These are phyloP conservation scores for Physeter macrocephalus DNA, from an alignment of 2,113 vertebrate genomes.

Conservation along the genomic window DNA sequence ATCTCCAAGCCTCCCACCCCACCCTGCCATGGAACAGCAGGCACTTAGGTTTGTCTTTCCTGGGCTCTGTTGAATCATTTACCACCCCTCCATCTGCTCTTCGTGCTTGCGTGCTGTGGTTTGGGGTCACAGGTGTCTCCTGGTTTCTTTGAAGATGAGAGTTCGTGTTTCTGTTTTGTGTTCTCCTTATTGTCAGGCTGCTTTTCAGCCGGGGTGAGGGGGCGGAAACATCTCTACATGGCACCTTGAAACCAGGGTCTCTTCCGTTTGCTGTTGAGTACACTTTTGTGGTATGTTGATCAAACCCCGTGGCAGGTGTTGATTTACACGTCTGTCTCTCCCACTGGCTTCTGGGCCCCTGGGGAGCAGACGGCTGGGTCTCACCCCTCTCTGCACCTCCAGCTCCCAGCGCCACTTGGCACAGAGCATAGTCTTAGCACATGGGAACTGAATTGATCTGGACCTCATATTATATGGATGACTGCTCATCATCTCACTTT, in stretches of 20 bases:
- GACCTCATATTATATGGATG: neutral
- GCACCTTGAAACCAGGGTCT: neutral
- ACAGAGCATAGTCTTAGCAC: fast-evolving
- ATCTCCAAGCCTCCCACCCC: fast-evolving
- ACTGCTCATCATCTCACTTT: neutral
- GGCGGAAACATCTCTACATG: neutral
- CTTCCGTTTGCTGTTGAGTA: neutral
- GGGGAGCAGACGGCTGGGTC: neutral
- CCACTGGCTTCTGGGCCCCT: neutral
- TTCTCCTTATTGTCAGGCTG: neutral
- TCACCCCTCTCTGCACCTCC: neutral
- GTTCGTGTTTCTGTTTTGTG: slow-evolving; percentile 12
- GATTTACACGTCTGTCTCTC: neutral
- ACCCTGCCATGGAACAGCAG: fast-evolving
- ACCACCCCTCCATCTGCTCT: neutral
- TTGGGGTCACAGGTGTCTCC: slow-evolving; percentile 15
- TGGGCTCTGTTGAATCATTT: neutral
- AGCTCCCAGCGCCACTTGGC: too few species aligned
- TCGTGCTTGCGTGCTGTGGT: neutral
- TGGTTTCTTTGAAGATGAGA: slow-evolving; percentile 7
- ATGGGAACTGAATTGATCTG: neutral
- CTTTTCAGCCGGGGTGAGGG: neutral
- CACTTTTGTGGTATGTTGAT: neutral
- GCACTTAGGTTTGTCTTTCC: neutral
- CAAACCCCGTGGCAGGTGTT: neutral